Evolutionary conservation across 2,113 vertebrate genomes (phyloP), one percentile per base, ranked within the genome.

Genomic region (Ammodytes marinus): DNA sequence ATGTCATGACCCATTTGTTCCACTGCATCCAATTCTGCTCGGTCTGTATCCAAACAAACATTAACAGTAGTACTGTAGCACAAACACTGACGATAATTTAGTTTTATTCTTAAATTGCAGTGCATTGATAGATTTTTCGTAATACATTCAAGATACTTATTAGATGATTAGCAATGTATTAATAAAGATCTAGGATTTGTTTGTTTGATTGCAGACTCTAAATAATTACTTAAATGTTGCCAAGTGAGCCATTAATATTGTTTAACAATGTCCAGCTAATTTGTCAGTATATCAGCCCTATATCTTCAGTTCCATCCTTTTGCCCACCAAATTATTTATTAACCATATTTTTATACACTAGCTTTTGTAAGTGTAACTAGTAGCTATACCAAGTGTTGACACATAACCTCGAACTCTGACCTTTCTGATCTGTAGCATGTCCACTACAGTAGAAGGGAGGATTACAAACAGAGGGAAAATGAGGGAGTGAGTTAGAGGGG

Each of bases 1-100:
- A 92, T 90, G 86, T 93, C 86, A 91, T 91, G 86, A 93, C 85
- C 90, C 88, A 91, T 80, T 93, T 93, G 86, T 83, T 90, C 66
- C 69, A 69, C 40, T 69, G 79, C 60, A 80, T 85, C 76, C 65
- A 80, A 79, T 66, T 68, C 65, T 52, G 66, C 50, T 74, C 79
- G 58, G 68, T 67, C 39, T 85, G 72, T 39, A 72, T 80, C 61
- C 55, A 61, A 83, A 77, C 63, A 78, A 82, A 76, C 5, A 75
- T 54, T 27, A 77, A 73, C 49, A 37, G 49, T 68, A n/a, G 35
- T 55, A 66, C 55, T 77, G 46, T 45, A 43, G 76, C 63, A 64
- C 40, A 46, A 59, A 77, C 15, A 57, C 0, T 39, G 14, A 14
- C 49, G 50, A 46, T 35, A 74, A 19, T 4, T 49, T 6, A 58